Evolutionary conservation across 2,888 invertebrate genomes (phyloP), one percentile per base, ranked within the genome.

Genomic region (Netelia melanura): DNA sequence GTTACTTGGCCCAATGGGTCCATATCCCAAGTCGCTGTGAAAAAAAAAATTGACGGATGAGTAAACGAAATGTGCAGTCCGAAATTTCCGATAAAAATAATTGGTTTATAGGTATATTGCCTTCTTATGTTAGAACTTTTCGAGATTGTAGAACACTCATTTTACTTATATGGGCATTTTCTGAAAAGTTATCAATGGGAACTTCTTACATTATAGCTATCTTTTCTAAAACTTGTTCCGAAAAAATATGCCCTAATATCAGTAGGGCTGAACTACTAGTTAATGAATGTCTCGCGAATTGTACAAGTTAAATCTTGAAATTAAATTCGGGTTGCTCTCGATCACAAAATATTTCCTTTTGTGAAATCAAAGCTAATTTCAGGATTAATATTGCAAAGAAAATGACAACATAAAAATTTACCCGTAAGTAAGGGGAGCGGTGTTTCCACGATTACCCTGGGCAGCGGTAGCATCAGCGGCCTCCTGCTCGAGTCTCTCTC

Each of bases 381-480:
- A 14, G 10, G 10, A 48, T 48, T 48, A 48, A 48, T 48, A 48
- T 3, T 48, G 48, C 48, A 14, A 11, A 3, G 14, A 48, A 44
- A 58, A 25, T n/a, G 8, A 14, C 23, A 10, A 5, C 6, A 21
- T 44, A 44, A 52, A 48, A 8, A 17, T 14, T 86, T 80, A 91
- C 91, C 86, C 88, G 81, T 90, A 91, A 10, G 87, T 88, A 61
- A 91, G 78, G 38, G 87, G 85, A 38, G 72, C 21, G 3, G 78
- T 70, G 2, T 77, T 23, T n/a, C 25, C 52, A 21, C 58, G 44
- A 38, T 58, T 38, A 23, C 21, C 62, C 54, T 58, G 61, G 5
- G 6, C 10, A 25, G 8, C 11, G 30, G 70, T 62, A 14, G 64
- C 30, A 1, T 86, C 38, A 38, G 38, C 38, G 38, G 38, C 84